Evolutionary conservation across 2,797 vertebrate species (phyloP).

Genomic region (Melanotaenia nigrans): DNA sequence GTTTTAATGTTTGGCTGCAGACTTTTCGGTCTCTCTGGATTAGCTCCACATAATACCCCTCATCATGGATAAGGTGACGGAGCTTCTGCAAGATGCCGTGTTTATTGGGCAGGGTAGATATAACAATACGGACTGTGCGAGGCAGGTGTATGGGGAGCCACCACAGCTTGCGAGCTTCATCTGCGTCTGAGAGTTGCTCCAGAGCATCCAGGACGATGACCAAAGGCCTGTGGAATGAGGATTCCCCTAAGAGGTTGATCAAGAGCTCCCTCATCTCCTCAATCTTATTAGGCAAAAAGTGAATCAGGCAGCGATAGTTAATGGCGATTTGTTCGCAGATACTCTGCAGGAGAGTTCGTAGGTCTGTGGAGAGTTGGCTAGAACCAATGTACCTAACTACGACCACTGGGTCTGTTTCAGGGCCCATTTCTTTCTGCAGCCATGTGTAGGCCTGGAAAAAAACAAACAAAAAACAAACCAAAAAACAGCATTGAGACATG

Average conservation of each 20-base stretch:
- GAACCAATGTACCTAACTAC: conserved; percentile 95
- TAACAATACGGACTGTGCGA: conserved; percentile 92
- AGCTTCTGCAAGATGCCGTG: conserved; percentile 97
- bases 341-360: conserved; percentile 93
- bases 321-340: conserved; percentile 96
- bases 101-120: conserved; percentile 98
- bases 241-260: conserved; percentile 94
- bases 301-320: conserved; percentile 95
- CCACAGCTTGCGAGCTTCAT: conserved; percentile 97
- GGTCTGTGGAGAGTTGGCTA: conserved; percentile 90
- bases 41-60: conserved; percentile 92
- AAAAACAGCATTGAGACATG: conserved; percentile 56
- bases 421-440: conserved; percentile 95
- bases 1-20: conserved; percentile 98
- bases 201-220: conserved; percentile 94
- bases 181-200: conserved; percentile 94
- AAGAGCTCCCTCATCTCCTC: conserved; percentile 95
- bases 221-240: conserved; percentile 92
- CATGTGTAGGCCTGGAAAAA: conserved; percentile 90
- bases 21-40: conserved; percentile 92
- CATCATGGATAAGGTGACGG: conserved; percentile 92
- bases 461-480: background rate
- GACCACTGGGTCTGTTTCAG: conserved; percentile 95
- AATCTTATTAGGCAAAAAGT: conserved; percentile 96
- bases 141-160: conserved; percentile 97